Conservation (phyloP, 2,113 vertebrate genomes). For the Epinephelus fuscoguttatus region DNA sequence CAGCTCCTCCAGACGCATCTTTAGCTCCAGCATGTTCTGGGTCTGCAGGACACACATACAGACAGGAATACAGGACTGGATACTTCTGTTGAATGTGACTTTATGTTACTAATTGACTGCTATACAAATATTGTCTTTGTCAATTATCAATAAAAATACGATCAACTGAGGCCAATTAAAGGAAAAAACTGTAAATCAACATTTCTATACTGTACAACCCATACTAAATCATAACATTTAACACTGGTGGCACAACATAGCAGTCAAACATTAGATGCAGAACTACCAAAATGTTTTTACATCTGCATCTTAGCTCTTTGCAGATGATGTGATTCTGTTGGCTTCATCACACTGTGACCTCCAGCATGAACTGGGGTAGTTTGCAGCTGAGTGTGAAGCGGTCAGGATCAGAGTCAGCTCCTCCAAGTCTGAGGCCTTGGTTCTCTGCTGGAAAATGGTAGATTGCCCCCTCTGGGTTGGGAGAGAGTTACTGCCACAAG, state of each 20-base stretch:
- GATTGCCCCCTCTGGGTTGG: too few relatives aligned
- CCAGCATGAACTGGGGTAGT: too few relatives aligned
- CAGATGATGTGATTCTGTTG: too few relatives aligned
- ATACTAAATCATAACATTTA: neutral
- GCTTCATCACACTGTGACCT: too few relatives aligned
- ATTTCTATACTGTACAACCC: neutral
- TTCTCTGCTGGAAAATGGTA: too few relatives aligned
- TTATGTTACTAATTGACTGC: neutral
- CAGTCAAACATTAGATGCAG: neutral
- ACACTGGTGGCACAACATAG: neutral
- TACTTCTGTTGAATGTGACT: neutral
- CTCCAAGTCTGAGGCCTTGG: too few relatives aligned
- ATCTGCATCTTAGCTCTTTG: too few relatives aligned
- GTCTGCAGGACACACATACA: slow-evolving; percentile 79
- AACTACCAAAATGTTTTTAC: too few relatives aligned
- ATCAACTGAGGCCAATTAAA: neutral
- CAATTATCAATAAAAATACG: neutral
- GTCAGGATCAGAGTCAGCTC: too few relatives aligned
- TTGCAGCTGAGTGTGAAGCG: too few relatives aligned
- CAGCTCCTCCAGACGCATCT: slow-evolving; percentile 89
- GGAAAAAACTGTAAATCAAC: neutral
- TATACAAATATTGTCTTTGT: neutral
- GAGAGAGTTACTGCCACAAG: too few relatives aligned
- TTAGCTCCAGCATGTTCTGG: slow-evolving; percentile 90
- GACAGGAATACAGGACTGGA: neutral